Evolutionary conservation across 2,888 invertebrate species (phyloP), one percentile per base, ranked within the genome.

Genomic region (Serripes groenlandicus): DNA sequence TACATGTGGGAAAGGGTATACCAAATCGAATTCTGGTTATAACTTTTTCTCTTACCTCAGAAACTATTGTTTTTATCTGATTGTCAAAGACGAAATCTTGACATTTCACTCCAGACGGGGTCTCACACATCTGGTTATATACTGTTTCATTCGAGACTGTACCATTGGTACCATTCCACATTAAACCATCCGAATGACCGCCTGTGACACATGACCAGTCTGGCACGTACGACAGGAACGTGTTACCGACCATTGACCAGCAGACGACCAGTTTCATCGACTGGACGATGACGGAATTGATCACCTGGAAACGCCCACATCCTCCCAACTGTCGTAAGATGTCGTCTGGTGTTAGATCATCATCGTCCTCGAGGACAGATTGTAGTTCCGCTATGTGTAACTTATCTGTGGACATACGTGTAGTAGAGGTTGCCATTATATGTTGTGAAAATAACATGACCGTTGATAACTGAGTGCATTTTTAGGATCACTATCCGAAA

Each of bases 191-290:
- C 30, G 5, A 28, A 56, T 58, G n/a, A 26, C 23, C 66, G 42
- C 42, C 42, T 7, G 42, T 62, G 23, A 62, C 58, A 54, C 81
- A 81, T 18, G 77, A 69, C 81, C 81, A 81, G 42, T 60, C 64
- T 42, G 81, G 81, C n/a, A 77, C 77, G 30, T 66, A 81, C 1
- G 81, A 73, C 28, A 81, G 69, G 37, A 81, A 81, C 0, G 72
- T 35, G 42, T 74, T 77, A 11, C 62, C 73, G 15, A 68, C 74
- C 81, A 74, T 81, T 4, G 74, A 62, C 77, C 77, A 81, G 49
- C 77, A 77, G 21, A 77, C 74, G 15, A 81, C 81, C 18, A 69
- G 28, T 37, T 81, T 81, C 81, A 81, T 81, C 3, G 37, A n/a
- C 68, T 76, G 76, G 11, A 81, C 58, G 23, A 73, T 35, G 37